These are phyloP conservation scores for Embidobia sp. DNA, from an alignment of 2,888 invertebrate genomes.

Conservation along the genomic window DNA sequence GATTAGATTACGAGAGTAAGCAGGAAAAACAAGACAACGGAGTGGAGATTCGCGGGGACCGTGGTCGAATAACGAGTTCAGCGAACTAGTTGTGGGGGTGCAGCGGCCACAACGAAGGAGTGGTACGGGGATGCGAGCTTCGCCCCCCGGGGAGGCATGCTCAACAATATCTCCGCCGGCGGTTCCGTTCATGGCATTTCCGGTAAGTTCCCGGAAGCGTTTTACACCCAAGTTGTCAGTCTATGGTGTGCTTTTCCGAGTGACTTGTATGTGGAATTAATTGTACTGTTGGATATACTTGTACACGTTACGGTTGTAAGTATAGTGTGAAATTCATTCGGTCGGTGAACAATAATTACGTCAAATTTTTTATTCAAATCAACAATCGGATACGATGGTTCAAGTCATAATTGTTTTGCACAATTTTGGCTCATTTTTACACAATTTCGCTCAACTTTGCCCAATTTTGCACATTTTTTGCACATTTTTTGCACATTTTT, in stretches of 20 bases:
- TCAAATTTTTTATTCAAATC: too few species aligned
- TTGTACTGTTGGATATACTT: conserved; percentile 32
- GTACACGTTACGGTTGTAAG: conserved; percentile 29
- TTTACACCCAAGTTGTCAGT: conserved; percentile 14
- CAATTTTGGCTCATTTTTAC: too few species aligned
- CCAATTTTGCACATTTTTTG: too few species aligned
- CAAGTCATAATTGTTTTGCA: not conserved
- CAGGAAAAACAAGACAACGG: too few species aligned
- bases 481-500: too few species aligned
- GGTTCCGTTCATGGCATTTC: conserved; percentile 80
- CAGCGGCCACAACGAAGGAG: conserved; percentile 42
- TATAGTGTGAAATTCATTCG: not conserved
- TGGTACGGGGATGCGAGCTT: conserved; percentile 71
- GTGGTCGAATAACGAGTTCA: too few species aligned
- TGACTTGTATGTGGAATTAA: conserved; percentile 8
- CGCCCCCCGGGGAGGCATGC: conserved; percentile 80
- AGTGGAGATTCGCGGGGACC: too few species aligned
- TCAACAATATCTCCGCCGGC: conserved; percentile 80
- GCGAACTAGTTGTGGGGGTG: conserved; percentile 43
- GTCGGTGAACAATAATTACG: too few species aligned
- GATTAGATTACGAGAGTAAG: too few species aligned
- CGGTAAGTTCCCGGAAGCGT: conserved; percentile 74
- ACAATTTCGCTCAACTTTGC: too few species aligned
- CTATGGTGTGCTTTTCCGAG: conserved; percentile 12
- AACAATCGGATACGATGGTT: too few species aligned